phyloP scores from a whole-genome alignment of 1,140 invertebrate species.

The Pachyrhynchus sulphureomaculatus region DNA sequence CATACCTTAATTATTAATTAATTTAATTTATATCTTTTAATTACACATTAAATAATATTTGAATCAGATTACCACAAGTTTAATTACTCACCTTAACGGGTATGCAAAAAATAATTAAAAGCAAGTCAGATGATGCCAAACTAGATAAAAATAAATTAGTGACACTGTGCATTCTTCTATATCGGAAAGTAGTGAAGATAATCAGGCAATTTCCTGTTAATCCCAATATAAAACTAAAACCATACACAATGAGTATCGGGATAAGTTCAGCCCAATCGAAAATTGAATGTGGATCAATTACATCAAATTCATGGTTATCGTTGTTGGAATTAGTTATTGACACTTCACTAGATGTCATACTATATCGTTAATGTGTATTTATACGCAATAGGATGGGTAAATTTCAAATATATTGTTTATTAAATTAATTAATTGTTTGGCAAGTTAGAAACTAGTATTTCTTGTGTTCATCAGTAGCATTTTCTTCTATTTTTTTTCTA shows the following conservation, averaged over 20 bases:
- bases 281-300: slow-evolving; percentile 44
- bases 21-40: no score
- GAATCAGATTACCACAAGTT: no score
- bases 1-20: no score
- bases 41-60: no score
- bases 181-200: slow-evolving; percentile 51
- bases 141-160: slow-evolving; percentile 74
- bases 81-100: slow-evolving; percentile 74
- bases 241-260: slow-evolving; percentile 63
- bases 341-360: slow-evolving; percentile 1
- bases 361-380: neutral
- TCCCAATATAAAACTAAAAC: slow-evolving; percentile 63
- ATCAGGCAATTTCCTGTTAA: slow-evolving; percentile 63
- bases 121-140: slow-evolving; percentile 69
- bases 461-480: neutral
- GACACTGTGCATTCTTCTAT: slow-evolving; percentile 50
- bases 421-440: neutral
- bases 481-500: neutral
- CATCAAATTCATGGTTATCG: slow-evolving; percentile 16
- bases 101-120: slow-evolving; percentile 72
- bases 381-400: neutral
- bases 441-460: neutral
- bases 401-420: neutral
- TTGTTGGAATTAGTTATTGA: neutral
- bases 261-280: slow-evolving; percentile 60